Percentiles rank a stretch among this genome's conserved stretches.
Evolutionary conservation across 2,888 invertebrate species (phyloP).

Genomic region (Ischnus inquisitorius): DNA sequence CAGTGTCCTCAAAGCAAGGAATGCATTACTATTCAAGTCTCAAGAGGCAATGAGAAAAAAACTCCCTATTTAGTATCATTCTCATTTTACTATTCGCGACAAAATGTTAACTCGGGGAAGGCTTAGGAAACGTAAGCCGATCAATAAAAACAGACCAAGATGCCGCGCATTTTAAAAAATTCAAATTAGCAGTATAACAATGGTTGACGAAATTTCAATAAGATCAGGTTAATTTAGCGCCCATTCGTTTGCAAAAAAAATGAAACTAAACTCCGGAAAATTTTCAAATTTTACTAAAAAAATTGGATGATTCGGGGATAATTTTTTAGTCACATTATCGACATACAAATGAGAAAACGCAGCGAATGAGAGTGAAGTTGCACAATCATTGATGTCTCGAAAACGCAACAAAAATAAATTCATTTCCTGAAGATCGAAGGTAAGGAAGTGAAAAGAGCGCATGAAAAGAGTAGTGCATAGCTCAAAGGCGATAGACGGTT

Average conservation of each 20-base stretch:
- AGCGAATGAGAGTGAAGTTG: neutral
- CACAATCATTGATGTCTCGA: neutral
- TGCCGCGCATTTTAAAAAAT: too few species aligned
- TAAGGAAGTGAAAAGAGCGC: constrained; percentile 3
- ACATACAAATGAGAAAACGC: neutral
- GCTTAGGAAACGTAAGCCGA: too few species aligned
- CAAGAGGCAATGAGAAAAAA: too few species aligned
- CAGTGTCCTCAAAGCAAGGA: too few species aligned
- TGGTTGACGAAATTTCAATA: neutral
- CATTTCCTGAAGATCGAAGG: neutral
- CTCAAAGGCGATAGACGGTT: constrained; percentile 37
- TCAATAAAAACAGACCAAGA: too few species aligned
- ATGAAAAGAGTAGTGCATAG: constrained; percentile 1
- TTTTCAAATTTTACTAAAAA: too few species aligned
- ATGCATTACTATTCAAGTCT: too few species aligned
- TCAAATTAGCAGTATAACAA: neutral
- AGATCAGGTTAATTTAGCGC: neutral
- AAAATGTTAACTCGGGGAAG: too few species aligned
- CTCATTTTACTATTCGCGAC: too few species aligned
- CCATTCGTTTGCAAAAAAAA: neutral
- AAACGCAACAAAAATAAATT: neutral
- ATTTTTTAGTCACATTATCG: neutral
- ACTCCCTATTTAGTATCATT: too few species aligned
- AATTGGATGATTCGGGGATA: too few species aligned
- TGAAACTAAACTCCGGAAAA: too few species aligned